A percentile compares a stretch with the other conserved stretches of the same genome.
phyloP scores from a whole-genome alignment of 2,113 vertebrate genomes.

The Nerophis ophidion region DNA sequence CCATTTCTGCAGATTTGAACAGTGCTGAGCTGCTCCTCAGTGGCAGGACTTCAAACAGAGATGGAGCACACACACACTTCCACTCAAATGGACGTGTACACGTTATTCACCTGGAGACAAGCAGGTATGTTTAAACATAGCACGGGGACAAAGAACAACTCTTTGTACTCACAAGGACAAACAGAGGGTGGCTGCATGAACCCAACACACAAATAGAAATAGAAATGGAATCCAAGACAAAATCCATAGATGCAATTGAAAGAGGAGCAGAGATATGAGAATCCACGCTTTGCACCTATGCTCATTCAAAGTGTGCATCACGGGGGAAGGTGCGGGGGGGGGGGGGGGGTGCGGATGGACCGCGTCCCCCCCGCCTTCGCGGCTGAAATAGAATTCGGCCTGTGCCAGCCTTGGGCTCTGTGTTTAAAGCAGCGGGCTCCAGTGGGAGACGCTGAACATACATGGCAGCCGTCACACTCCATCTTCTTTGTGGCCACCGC shows the following conservation, averaged over 20 bases:
- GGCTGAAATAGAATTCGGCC: slow-evolving; percentile 33
- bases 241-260: slow-evolving; percentile 28
- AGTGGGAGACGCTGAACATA: slow-evolving; percentile 40
- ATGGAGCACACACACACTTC: slow-evolving; percentile 4
- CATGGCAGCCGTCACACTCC: slow-evolving; percentile 35
- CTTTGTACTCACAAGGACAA: slow-evolving; percentile 1
- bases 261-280: slow-evolving; percentile 35
- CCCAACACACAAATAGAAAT: neutral
- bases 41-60: neutral
- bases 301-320: slow-evolving; percentile 49
- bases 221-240: neutral
- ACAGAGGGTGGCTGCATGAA: neutral
- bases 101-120: slow-evolving; percentile 13
- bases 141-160: neutral
- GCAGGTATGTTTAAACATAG: slow-evolving; percentile 1
- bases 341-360: slow-evolving; percentile 2
- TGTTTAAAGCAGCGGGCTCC: slow-evolving; percentile 35
- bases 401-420: slow-evolving; percentile 25
- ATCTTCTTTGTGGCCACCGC: slow-evolving; percentile 22
- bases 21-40: neutral
- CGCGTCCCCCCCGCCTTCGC: slow-evolving; percentile 20
- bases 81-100: neutral
- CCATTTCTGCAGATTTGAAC: neutral
- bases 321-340: slow-evolving; percentile 11
- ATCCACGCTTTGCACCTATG: slow-evolving; percentile 46